phyloP scores from a whole-genome alignment of 1,140 invertebrate genomes.

The Thaumatotibia leucotreta region DNA sequence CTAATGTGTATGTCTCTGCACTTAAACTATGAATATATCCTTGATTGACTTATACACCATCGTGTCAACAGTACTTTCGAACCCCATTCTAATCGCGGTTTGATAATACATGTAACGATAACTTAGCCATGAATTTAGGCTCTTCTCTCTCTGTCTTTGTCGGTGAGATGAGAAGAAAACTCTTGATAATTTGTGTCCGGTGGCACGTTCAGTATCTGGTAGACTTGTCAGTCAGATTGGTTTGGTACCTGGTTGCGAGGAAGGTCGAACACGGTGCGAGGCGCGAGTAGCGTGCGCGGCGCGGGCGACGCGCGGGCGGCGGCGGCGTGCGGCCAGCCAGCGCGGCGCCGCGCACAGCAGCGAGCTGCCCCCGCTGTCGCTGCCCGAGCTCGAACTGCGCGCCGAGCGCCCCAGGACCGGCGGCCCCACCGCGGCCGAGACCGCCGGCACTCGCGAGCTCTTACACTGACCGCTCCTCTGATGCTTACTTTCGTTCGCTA shows the following conservation, averaged over 20 bases:
- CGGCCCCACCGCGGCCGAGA: not conserved
- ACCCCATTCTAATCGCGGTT: no score
- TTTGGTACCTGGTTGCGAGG: slow-evolving; percentile 15
- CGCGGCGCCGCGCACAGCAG: slow-evolving; percentile 41
- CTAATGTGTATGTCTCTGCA: no score
- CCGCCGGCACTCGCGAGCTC: not conserved
- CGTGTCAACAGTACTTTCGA: no score
- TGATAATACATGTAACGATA: no score
- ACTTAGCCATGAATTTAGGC: no score
- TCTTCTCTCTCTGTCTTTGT: no score
- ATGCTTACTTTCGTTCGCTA: not conserved
- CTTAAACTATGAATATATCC: no score
- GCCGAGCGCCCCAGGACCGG: not conserved
- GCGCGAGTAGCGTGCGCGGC: slow-evolving; percentile 26
- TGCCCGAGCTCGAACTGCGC: slow-evolving; percentile 17
- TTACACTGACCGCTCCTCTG: not conserved
- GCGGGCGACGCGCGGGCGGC: slow-evolving; percentile 31
- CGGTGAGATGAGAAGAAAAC: no score
- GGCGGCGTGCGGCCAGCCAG: slow-evolving; percentile 57
- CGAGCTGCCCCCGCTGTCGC: slow-evolving; percentile 44
- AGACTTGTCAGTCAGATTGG: not conserved
- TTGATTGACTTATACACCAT: no score
- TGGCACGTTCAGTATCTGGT: no score
- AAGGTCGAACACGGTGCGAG: slow-evolving; percentile 18
- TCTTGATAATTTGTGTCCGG: no score